A percentile compares a stretch with the other conserved stretches of the same genome.
Conservation (phyloP, 2,888 invertebrate genomes). For the Yponomeuta plumbellus region DNA sequence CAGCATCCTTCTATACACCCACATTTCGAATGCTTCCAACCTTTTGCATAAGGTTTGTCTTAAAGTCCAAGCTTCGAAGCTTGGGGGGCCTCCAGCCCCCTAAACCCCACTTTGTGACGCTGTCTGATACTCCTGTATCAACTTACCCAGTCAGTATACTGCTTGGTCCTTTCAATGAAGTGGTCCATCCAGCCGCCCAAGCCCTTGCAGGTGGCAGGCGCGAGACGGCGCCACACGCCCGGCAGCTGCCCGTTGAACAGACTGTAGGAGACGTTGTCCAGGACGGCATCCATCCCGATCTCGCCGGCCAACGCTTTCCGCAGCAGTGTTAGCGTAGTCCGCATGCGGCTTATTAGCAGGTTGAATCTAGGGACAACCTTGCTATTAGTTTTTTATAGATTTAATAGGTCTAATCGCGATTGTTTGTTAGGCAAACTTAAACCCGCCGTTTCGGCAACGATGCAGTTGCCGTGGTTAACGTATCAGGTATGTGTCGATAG, state of each 20-base stretch:
- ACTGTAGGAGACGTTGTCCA: constrained; percentile 89
- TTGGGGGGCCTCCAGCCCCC: too few species aligned
- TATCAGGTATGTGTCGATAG: too few species aligned
- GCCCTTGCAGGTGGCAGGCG: constrained; percentile 90
- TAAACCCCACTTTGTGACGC: too few species aligned
- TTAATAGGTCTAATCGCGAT: too few species aligned
- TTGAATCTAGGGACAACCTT: constrained; percentile 78
- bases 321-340: constrained; percentile 81
- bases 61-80: too few species aligned
- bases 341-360: constrained; percentile 82
- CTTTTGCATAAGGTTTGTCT: too few species aligned
- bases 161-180: constrained; percentile 82
- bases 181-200: constrained; percentile 94
- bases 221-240: constrained; percentile 84
- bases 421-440: too few species aligned
- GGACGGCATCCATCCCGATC: constrained; percentile 91
- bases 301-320: constrained; percentile 92
- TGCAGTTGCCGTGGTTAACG: too few species aligned
- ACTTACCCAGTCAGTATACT: constrained; percentile 85
- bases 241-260: constrained; percentile 92
- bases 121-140: constrained; percentile 5
- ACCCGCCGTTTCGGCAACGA: too few species aligned
- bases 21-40: too few species aligned
- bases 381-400: background rate
- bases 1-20: too few species aligned